Base-by-base conservation (phyloP, 2,888 invertebrate genomes). In the Acholoe squamosa region DNA sequence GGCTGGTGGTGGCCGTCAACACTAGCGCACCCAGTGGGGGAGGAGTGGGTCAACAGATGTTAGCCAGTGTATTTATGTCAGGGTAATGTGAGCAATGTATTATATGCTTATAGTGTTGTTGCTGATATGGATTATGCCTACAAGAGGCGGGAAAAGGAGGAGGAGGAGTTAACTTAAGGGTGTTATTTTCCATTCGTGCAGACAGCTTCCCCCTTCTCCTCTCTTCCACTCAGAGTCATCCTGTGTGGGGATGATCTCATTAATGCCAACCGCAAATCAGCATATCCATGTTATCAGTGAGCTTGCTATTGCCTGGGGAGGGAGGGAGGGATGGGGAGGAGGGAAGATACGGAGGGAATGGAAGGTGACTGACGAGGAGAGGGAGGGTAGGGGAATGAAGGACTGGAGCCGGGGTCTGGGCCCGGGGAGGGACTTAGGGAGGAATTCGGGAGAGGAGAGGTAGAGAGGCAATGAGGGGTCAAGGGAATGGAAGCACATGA, bases 251-350 rank as follows among this genome's bases (percentile, higher is more conserved):
- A 61, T 61, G 7, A 61, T 61, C 61, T 61, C 61, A 61, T 61
- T 61, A 61, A 61, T 61, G 61, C 61, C 12, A 3, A 61, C 61
- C 61, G 14, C 61, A n/a, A 61, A 61, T 61, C 61, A 61, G 61
- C 61, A 61, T 61, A n/a, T n/a, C n/a, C n/a, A n/a, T n/a, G n/a
- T 61, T 61, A 61, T 19, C 61, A 61, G 61, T n/a, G 61, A 61
- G 61, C n/a, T 3, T 3, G 7, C 61, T 19, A 76, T 5, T 76
- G 76, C 31, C n/a, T 7, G 76, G 31, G 76, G 25, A 76, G 76
- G 76, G 76, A 31, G 16, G 25, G 71, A 25, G n/a, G 71, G 71
- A 10, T 16, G 25, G 76, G 25, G 61, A 14, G 61, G 61, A 61
- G 22, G 25, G 61, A 22, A 1, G n/a, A n/a, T n/a, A n/a, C n/a